A percentile compares a stretch with the other conserved stretches of the same genome.
Evolutionary conservation across 2,113 vertebrate species (phyloP).

Genomic region (Lagopus leucura): DNA sequence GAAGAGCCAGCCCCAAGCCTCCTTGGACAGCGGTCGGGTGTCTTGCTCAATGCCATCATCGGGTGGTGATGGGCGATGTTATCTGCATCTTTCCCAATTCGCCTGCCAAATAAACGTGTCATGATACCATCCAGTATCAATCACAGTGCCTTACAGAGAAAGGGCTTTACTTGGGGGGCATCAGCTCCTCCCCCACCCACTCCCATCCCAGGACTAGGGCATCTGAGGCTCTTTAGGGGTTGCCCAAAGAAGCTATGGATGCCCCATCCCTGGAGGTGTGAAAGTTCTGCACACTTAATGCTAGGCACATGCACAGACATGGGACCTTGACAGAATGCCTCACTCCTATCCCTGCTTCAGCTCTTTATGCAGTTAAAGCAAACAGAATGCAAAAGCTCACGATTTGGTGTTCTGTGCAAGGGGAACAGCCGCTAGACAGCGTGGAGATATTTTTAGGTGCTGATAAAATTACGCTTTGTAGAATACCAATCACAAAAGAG

Average conservation of each 20-base stretch:
- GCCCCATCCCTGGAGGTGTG: neutral
- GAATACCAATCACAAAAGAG: neutral
- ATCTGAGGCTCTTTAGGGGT: neutral
- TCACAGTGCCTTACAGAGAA: neutral
- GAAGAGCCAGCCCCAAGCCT: neutral
- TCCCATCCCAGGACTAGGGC: neutral
- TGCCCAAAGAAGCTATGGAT: neutral
- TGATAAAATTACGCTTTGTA: slow-evolving; percentile 10
- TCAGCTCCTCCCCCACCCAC: neutral
- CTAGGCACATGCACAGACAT: neutral
- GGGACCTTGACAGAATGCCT: neutral
- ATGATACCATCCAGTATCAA: neutral
- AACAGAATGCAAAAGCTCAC: neutral
- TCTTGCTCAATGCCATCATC: neutral
- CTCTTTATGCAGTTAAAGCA: slow-evolving; percentile 6
- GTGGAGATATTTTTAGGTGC: slow-evolving; percentile 27
- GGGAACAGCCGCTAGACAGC: neutral
- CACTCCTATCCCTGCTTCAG: neutral
- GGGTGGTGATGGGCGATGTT: neutral
- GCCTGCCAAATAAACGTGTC: neutral
- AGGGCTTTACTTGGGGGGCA: neutral
- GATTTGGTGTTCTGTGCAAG: neutral
- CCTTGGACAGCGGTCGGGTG: fast-evolving
- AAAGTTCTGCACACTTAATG: neutral
- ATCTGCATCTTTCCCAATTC: neutral